A percentile compares a stretch with the other conserved stretches of the same genome.
Conservation (phyloP, 2,888 invertebrate genomes). For the Plagodis pulveraria region DNA sequence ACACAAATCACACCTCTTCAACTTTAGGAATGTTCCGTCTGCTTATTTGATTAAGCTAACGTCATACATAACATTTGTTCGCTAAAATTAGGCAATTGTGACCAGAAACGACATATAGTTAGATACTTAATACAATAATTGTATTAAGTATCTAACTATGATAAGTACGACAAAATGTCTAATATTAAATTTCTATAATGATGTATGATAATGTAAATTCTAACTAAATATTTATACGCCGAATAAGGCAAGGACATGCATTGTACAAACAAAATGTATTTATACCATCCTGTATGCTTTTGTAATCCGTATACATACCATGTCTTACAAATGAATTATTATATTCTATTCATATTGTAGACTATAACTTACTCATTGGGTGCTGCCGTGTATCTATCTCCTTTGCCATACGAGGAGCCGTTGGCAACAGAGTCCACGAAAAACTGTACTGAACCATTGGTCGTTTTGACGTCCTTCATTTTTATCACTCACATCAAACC, state of each 20-base stretch:
- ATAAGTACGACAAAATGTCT: too few species aligned
- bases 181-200: too few species aligned
- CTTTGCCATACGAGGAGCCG: conserved; percentile 74
- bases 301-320: too few species aligned
- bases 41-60: not conserved
- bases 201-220: too few species aligned
- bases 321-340: too few species aligned
- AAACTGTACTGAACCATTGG: conserved; percentile 56
- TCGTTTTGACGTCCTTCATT: conserved; percentile 66
- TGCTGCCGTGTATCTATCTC: conserved; percentile 76
- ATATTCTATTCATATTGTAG: too few species aligned
- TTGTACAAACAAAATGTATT: too few species aligned
- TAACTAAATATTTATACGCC: too few species aligned
- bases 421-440: conserved; percentile 49
- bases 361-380: conserved; percentile 75
- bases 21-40: conserved; percentile 20
- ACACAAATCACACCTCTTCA: conserved; percentile 14
- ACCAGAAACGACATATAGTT: conserved; percentile 22
- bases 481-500: conserved; percentile 45
- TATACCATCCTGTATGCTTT: too few species aligned
- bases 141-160: too few species aligned
- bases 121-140: too few species aligned
- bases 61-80: conserved; percentile 8
- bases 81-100: conserved; percentile 8
- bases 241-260: too few species aligned